phyloP scores from a whole-genome alignment of 2,113 vertebrate species.

The Ptilonorhynchus violaceus region DNA sequence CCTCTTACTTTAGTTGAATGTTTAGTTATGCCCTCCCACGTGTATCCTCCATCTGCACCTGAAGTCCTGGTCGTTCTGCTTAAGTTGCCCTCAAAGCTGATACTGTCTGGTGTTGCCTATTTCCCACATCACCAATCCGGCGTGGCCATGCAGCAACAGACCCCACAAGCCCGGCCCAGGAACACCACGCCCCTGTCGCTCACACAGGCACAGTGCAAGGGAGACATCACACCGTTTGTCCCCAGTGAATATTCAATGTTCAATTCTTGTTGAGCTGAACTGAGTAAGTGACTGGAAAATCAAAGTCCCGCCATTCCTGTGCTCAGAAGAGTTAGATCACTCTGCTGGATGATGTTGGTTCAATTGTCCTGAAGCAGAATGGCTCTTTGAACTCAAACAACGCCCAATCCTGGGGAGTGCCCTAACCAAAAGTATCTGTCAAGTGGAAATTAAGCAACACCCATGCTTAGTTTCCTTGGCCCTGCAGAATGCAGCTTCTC shows the following conservation, averaged over 20 bases:
- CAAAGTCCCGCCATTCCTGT: not conserved
- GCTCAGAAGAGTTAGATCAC: not conserved
- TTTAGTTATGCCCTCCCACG: not conserved
- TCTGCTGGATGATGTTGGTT: not conserved
- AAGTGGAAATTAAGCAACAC: not conserved
- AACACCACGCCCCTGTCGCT: accelerated
- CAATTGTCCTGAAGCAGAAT: not conserved
- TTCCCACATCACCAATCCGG: not conserved
- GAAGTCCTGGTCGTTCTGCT: not conserved
- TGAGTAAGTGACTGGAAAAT: not conserved
- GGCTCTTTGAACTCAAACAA: not conserved
- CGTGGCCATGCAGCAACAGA: not conserved
- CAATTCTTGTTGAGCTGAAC: not conserved
- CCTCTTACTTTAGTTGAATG: not conserved
- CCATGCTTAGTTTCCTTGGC: not conserved
- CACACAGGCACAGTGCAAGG: not conserved
- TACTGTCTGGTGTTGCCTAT: not conserved
- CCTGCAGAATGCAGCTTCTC: not conserved
- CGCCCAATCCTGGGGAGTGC: not conserved
- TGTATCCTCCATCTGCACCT: not conserved
- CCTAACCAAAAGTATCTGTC: not conserved
- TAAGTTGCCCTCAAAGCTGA: not conserved
- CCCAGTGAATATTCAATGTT: not conserved
- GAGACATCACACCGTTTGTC: not conserved
- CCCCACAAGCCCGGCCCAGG: accelerated